Conservation (phyloP, 2,113 vertebrate genomes). For the Ophiodon elongatus region DNA sequence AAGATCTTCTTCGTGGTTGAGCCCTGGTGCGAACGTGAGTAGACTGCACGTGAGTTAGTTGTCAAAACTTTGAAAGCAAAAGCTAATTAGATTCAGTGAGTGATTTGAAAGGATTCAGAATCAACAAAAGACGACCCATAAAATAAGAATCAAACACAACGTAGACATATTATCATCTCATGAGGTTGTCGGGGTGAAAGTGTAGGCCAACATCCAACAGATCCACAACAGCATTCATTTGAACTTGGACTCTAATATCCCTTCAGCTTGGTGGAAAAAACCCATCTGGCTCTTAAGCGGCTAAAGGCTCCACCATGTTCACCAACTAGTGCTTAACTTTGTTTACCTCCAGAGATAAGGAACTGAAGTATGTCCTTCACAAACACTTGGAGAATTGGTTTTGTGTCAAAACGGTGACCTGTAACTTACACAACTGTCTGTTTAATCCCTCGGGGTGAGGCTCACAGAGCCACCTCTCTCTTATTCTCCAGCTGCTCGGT, state of each 20-base stretch:
- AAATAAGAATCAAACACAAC: not conserved
- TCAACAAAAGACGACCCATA: not conserved
- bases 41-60: too few relatives aligned
- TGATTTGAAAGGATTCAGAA: too few relatives aligned
- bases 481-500: slow-evolving; percentile 39
- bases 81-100: too few relatives aligned
- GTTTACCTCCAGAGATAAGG: slow-evolving; percentile 7
- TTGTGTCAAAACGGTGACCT: slow-evolving; percentile 42
- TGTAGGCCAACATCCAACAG: not conserved
- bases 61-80: too few relatives aligned
- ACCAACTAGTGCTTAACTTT: not conserved
- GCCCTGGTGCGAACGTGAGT: too few relatives aligned
- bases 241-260: not conserved
- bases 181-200: too few relatives aligned
- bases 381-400: not conserved
- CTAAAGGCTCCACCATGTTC: not conserved
- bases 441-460: slow-evolving; percentile 21
- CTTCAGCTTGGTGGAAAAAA: not conserved
- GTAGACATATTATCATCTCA: not conserved
- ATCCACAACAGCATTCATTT: not conserved
- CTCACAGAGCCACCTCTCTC: not conserved
- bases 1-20: not conserved
- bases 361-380: not conserved
- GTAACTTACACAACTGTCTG: slow-evolving; percentile 26
- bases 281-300: not conserved